Evolutionary conservation across 1,140 invertebrate species (phyloP).

Genomic region (Cotesia typhae): DNA sequence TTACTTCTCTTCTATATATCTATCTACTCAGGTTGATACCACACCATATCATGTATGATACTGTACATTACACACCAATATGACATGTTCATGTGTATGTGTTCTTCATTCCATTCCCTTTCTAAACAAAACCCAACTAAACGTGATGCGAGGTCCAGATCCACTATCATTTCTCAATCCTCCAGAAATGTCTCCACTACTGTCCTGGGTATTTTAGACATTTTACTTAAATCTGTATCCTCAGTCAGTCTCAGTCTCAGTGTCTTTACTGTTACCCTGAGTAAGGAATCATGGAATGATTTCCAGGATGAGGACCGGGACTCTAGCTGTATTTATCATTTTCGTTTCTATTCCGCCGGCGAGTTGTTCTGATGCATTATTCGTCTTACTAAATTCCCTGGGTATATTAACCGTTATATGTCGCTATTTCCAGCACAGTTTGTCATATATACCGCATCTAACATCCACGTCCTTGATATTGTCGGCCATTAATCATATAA

Average conservation of each 20-base stretch:
- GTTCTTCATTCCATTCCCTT: constrained; percentile 47
- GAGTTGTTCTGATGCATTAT: no score
- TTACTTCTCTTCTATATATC: constrained; percentile 19
- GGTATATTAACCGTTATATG: no score
- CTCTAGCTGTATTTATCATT: no score
- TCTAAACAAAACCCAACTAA: constrained; percentile 46
- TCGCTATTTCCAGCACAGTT: no score
- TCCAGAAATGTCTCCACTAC: constrained; percentile 8
- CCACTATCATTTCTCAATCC: constrained; percentile 47
- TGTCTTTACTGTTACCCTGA: no score
- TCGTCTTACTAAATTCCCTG: no score
- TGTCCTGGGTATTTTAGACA: background rate
- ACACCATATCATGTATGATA: background rate
- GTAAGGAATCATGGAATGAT: no score
- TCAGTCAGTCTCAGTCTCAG: background rate
- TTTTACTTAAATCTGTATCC: background rate
- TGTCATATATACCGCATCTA: no score
- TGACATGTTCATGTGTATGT: no score
- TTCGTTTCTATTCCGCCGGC: no score
- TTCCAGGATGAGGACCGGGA: no score
- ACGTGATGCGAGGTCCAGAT: constrained; percentile 55
- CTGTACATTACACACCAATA: background rate
- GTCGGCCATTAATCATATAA: constrained; percentile 2
- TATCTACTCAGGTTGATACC: background rate
- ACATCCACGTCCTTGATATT: constrained; percentile 10